Base-by-base conservation (phyloP, 2,113 vertebrate genomes). In the Bufo bufo region DNA sequence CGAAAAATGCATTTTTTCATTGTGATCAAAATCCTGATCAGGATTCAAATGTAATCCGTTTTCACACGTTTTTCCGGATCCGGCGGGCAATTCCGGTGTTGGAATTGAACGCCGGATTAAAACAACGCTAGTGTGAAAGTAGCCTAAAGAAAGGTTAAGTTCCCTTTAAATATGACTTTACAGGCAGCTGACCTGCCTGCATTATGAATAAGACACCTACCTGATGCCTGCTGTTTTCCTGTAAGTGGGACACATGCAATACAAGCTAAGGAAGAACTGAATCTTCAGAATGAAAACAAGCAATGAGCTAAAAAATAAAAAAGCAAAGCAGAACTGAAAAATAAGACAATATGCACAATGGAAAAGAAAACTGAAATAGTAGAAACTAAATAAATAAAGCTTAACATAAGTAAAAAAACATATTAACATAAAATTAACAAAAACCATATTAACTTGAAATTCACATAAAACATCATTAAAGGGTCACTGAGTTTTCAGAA, bases 271-370 rank as follows among this genome's bases (percentile, higher is more conserved):
- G 49, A 84, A 81, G 63, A 82, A 82, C 91, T 90, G 82, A 94
- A 92, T 94, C 95, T 95, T 87, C 94, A 91, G 92, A 92, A 95
- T 90, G 77, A 87, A 96, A 95, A 95, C 94, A 93, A 90, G 94
- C 95, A 96, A 96, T 94, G 94, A 92, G 95, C 97, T 97, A 96
- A 96, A 97, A 96, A 33, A 33, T 1, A 33, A 33, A 93, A 92
- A 96, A 96, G 94, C 92, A 91, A 95, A 93, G 90, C 89, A 92
- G 92, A 95, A 95, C 93, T 92, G 72, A 77, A 95, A 71, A 94
- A 94, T 87, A 91, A 59, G 92, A 92, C 92, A 90, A 94, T 8
- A 87, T 71, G 17, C 69, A 89, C 95, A 95, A n/a, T 20, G 92
- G 92, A 93, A 91, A 94, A 94, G 87, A 89, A 91, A 94, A 90